Evolutionary conservation across 1,140 invertebrate genomes (phyloP).

Genomic region (Psix sp.): DNA sequence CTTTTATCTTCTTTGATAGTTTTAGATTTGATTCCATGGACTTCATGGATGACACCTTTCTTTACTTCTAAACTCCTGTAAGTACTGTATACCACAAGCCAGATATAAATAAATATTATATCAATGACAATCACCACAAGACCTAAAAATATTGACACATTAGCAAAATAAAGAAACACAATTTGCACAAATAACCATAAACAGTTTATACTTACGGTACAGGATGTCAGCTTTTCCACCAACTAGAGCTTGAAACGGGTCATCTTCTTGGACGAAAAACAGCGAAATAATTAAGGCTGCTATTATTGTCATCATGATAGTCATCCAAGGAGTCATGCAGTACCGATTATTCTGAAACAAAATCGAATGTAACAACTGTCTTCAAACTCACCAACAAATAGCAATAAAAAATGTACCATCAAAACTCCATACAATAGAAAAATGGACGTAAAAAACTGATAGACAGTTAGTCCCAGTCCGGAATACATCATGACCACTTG

Average conservation of each 20-base stretch:
- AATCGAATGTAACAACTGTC: too few relatives aligned
- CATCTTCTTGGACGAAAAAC: constrained; percentile 70
- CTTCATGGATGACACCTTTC: constrained; percentile 70
- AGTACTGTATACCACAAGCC: constrained; percentile 77
- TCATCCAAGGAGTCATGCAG: constrained; percentile 76
- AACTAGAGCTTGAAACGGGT: constrained; percentile 67
- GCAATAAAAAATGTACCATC: constrained; percentile 66
- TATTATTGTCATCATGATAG: constrained; percentile 73
- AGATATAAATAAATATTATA: constrained; percentile 72
- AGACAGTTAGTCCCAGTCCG: constrained; percentile 72
- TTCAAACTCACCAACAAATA: not conserved
- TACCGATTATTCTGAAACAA: constrained; percentile 73
- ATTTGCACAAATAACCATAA: constrained; percentile 1
- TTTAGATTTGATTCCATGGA: constrained; percentile 64
- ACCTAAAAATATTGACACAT: constrained; percentile 55
- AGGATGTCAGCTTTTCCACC: constrained; percentile 68
- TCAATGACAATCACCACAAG: constrained; percentile 64
- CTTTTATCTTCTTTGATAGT: constrained; percentile 45
- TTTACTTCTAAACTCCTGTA: constrained; percentile 74
- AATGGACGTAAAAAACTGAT: constrained; percentile 73
- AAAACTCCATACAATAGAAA: constrained; percentile 75
- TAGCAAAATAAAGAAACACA: constrained; percentile 5
- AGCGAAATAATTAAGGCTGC: constrained; percentile 67
- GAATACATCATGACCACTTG: constrained; percentile 75
- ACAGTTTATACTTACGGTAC: constrained; percentile 64